Percentiles rank a stretch among this genome's conserved stretches.
Evolutionary conservation across 2,888 invertebrate genomes (phyloP).

Genomic region (Andrena bucephala): DNA sequence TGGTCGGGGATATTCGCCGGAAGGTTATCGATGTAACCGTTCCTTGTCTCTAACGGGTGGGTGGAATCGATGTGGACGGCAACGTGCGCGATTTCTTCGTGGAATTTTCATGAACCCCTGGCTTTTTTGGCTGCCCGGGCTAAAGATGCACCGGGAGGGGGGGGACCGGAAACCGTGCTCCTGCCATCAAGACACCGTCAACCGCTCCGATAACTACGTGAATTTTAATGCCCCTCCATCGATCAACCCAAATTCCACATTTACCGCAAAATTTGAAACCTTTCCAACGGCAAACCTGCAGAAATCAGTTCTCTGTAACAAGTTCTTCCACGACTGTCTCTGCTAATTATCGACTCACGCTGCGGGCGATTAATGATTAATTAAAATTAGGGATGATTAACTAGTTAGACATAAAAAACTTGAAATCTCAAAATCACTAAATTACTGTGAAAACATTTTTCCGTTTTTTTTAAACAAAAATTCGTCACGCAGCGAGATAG

Average conservation of each 20-base stretch:
- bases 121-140: conserved; percentile 55
- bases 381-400: too few species aligned
- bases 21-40: conserved; percentile 72
- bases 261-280: neutral
- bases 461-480: too few species aligned
- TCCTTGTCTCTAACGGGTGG: conserved; percentile 46
- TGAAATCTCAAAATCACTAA: too few species aligned
- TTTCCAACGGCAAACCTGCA: neutral
- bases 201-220: neutral
- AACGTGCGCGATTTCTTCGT: conserved; percentile 63
- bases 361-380: too few species aligned
- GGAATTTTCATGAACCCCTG: conserved; percentile 65
- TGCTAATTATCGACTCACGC: too few species aligned
- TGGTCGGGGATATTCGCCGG: conserved; percentile 52
- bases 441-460: too few species aligned
- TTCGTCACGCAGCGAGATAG: too few species aligned
- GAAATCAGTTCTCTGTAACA: too few species aligned
- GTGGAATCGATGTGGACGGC: conserved; percentile 65
- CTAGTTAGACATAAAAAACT: too few species aligned
- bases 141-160: neutral
- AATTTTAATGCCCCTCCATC: neutral
- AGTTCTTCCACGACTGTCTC: too few species aligned
- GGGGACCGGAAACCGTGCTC: neutral
- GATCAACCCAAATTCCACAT: neutral
- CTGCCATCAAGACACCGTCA: neutral